Conservation (phyloP, 2,797 vertebrate species). For the Crocidura indochinensis region DNA sequence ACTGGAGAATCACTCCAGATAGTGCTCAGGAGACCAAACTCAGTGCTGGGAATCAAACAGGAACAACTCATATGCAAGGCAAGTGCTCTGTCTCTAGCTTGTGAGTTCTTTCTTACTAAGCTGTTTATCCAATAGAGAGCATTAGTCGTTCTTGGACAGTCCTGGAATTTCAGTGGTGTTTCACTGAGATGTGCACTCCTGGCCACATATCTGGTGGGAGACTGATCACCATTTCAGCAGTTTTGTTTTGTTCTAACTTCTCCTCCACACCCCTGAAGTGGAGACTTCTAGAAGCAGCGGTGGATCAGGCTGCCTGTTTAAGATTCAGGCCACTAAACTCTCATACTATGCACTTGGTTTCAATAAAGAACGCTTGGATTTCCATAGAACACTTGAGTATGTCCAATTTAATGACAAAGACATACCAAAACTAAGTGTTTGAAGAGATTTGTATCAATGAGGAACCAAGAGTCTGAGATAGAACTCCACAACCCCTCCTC, state of each 20-base stretch:
- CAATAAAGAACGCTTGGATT: background rate
- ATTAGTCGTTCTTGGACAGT: background rate
- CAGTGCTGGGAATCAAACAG: too few species aligned
- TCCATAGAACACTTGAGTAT: background rate
- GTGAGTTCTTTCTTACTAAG: too few species aligned
- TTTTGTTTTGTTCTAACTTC: background rate
- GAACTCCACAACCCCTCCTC: too few species aligned
- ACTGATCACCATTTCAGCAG: background rate
- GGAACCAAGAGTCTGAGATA: background rate
- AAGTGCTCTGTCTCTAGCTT: too few species aligned
- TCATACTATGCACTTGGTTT: background rate
- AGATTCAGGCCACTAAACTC: background rate
- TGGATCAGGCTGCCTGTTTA: background rate
- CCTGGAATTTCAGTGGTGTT: background rate
- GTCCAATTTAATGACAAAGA: background rate
- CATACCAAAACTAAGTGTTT: background rate
- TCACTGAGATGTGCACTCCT: background rate
- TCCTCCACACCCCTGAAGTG: background rate
- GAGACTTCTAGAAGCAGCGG: background rate
- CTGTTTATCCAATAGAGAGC: background rate
- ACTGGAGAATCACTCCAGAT: too few species aligned
- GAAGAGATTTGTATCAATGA: too few species aligned
- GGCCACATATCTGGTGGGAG: background rate
- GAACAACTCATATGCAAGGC: too few species aligned
- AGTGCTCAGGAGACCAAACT: too few species aligned